phyloP scores from a whole-genome alignment of 2,888 invertebrate species.

The Antheraea yamamai region DNA sequence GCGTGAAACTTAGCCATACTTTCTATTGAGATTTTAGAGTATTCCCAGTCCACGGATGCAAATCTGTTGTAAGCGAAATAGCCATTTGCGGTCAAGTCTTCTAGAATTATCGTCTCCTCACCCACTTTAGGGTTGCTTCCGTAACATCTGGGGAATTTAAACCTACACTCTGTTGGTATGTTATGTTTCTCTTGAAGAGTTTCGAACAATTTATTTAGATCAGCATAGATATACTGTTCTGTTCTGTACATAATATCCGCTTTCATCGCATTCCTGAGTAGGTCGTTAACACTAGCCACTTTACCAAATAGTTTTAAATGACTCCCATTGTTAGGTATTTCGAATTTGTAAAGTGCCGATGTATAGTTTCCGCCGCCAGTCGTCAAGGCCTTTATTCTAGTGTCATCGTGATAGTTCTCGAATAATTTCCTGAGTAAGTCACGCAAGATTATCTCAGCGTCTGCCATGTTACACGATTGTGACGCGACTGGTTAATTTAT shows the following conservation, averaged over 20 bases:
- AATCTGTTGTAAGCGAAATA: constrained; percentile 37
- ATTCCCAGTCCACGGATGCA: constrained; percentile 36
- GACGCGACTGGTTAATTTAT: not conserved
- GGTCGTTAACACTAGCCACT: constrained; percentile 24
- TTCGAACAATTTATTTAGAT: constrained; percentile 24
- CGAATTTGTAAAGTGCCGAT: constrained; percentile 28
- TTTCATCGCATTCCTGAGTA: constrained; percentile 20
- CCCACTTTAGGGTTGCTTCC: constrained; percentile 24
- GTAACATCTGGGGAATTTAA: constrained; percentile 30
- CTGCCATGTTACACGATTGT: constrained; percentile 23
- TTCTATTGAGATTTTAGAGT: constrained; percentile 34
- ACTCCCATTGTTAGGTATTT: constrained; percentile 18
- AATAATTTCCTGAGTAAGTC: constrained; percentile 21
- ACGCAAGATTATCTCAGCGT: constrained; percentile 16
- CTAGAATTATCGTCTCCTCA: constrained; percentile 32
- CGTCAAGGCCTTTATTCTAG: constrained; percentile 23
- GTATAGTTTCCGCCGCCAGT: constrained; percentile 34
- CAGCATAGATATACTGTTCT: constrained; percentile 28
- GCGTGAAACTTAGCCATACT: constrained; percentile 32
- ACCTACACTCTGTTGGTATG: constrained; percentile 26
- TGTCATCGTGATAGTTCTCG: constrained; percentile 21
- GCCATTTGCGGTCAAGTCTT: constrained; percentile 32
- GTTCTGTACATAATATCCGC: constrained; percentile 22
- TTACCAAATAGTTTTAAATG: constrained; percentile 22
- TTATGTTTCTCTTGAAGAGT: constrained; percentile 26